Evolutionary conservation across 2,888 invertebrate species (phyloP).

Genomic region (Deilephila porcellus): DNA sequence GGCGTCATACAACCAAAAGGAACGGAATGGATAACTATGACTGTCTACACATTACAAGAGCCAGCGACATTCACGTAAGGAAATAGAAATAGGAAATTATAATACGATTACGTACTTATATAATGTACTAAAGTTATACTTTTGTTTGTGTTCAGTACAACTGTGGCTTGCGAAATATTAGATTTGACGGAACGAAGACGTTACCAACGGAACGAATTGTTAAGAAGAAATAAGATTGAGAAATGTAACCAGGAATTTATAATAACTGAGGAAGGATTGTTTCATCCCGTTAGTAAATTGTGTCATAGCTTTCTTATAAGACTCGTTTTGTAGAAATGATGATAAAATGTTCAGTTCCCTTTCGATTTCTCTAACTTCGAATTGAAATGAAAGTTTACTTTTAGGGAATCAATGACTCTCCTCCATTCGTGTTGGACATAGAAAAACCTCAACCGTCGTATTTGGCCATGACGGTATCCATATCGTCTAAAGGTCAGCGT

Average conservation of each 20-base stretch:
- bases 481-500: slow-evolving; percentile 75
- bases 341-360: too few relatives aligned
- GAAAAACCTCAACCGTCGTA: slow-evolving; percentile 71
- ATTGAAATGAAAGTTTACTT: slow-evolving; percentile 37
- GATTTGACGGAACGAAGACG: slow-evolving; percentile 70
- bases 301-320: not conserved
- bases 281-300: slow-evolving; percentile 60
- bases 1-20: slow-evolving; percentile 72
- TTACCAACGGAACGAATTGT: slow-evolving; percentile 70
- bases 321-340: too few relatives aligned
- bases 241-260: slow-evolving; percentile 77
- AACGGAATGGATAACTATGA: slow-evolving; percentile 79
- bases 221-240: slow-evolving; percentile 66
- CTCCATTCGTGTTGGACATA: slow-evolving; percentile 71
- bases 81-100: not conserved
- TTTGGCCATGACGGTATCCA: slow-evolving; percentile 68
- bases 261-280: slow-evolving; percentile 72
- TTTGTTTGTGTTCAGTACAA: slow-evolving; percentile 56
- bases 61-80: slow-evolving; percentile 79
- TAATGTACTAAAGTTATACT: not conserved
- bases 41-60: slow-evolving; percentile 75
- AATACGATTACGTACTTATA: slow-evolving; percentile 10
- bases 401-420: slow-evolving; percentile 74
- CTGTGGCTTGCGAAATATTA: slow-evolving; percentile 74
- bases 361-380: too few relatives aligned